Percentiles rank a stretch among this genome's conserved stretches.
These are phyloP conservation scores for Archegozetes longisetosus DNA, from an alignment of 1,140 invertebrate genomes.

Conservation along the genomic window DNA sequence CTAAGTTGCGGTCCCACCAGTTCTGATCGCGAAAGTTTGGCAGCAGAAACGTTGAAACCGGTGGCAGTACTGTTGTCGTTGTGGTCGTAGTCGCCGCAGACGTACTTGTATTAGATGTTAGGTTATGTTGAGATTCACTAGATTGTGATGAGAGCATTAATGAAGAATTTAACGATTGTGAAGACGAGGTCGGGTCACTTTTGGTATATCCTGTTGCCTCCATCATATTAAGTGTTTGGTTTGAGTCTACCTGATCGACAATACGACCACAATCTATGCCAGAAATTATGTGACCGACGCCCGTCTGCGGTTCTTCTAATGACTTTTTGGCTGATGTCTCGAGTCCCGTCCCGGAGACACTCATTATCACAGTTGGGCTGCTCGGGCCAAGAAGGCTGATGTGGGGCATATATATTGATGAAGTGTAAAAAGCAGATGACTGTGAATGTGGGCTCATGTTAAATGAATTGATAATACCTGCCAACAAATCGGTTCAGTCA, in stretches of 20 bases:
- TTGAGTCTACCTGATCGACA: constrained; percentile 3
- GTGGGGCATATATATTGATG: background rate
- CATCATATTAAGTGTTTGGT: background rate
- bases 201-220: background rate
- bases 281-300: constrained; percentile 12
- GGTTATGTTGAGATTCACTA: too few species aligned
- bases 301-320: background rate
- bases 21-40: constrained; percentile 12
- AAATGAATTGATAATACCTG: constrained; percentile 24
- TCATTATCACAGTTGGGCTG: constrained; percentile 11
- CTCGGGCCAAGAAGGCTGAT: background rate
- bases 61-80: constrained; percentile 13
- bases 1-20: constrained; percentile 6
- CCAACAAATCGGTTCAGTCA: background rate
- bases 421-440: background rate
- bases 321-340: background rate
- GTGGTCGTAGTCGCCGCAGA: background rate
- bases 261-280: constrained; percentile 23
- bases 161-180: background rate
- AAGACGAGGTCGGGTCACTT: constrained; percentile 3
- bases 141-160: constrained; percentile 5
- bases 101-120: background rate
- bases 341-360: background rate
- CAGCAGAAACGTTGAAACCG: constrained; percentile 15
- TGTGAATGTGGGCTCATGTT: constrained; percentile 12